Percentiles rank a stretch among this genome's conserved stretches.
These are phyloP conservation scores for Hartigia nigra DNA, from an alignment of 2,888 invertebrate species.

Conservation along the genomic window DNA sequence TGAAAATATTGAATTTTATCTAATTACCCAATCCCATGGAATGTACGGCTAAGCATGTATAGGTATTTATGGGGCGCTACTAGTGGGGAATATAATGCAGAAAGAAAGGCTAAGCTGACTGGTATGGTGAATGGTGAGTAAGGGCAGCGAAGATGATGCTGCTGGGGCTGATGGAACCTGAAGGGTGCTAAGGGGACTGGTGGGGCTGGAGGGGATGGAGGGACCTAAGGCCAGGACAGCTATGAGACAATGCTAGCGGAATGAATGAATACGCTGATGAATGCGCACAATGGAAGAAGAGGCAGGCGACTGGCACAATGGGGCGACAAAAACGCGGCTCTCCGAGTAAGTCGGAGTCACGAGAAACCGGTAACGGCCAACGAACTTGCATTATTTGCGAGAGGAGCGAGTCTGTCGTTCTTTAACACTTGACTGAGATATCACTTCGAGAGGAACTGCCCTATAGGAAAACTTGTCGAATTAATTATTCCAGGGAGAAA, in stretches of 20 bases:
- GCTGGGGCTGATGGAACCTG: slow-evolving; percentile 1
- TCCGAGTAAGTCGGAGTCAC: slow-evolving; percentile 43
- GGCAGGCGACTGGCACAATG: slow-evolving; percentile 49
- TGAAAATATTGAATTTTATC: no score
- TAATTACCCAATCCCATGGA: no score
- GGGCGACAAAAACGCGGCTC: slow-evolving; percentile 57
- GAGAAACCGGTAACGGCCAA: slow-evolving; percentile 32
- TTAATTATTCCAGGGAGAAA: neutral
- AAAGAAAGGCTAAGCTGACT: slow-evolving; percentile 16
- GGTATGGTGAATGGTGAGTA: neutral
- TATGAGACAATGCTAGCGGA: slow-evolving; percentile 58
- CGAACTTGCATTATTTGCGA: slow-evolving; percentile 44
- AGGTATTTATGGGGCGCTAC: slow-evolving; percentile 33
- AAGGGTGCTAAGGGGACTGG: slow-evolving; percentile 17
- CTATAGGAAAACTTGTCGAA: neutral
- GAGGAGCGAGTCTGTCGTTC: neutral
- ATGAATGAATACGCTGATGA: slow-evolving; percentile 65
- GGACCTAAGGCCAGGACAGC: slow-evolving; percentile 55
- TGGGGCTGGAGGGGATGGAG: slow-evolving; percentile 35
- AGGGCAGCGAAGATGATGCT: neutral
- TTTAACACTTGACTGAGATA: neutral
- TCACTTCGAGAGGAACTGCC: neutral
- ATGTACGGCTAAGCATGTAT: slow-evolving; percentile 11
- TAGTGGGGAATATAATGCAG: slow-evolving; percentile 47
- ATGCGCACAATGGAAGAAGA: slow-evolving; percentile 61